Evolutionary conservation across 2,888 invertebrate species (phyloP), one percentile per base, ranked within the genome.

Genomic region (Eristalinus sepulchralis): DNA sequence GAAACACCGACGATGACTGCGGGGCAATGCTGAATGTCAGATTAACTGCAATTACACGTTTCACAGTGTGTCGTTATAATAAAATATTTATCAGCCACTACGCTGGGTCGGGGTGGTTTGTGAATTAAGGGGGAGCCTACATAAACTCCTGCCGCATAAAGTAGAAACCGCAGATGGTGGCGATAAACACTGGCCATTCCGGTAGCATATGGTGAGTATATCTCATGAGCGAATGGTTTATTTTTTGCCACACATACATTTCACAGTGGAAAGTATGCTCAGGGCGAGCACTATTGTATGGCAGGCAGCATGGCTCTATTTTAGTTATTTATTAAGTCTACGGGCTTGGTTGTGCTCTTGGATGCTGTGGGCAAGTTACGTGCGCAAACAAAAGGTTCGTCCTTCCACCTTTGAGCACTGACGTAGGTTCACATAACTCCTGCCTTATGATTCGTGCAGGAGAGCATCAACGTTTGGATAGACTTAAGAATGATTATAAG

Each of bases 41-140:
- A 77, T 85, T 81, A 81, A 81, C 76, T 85, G 82, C 81, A 82
- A 77, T 72, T 63, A 85, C 67, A 85, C 53, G 63, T 64, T 63
- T 63, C 24, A 55, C 47, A 68, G 72, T 72, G 31, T 72, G 64
- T 66, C 27, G 59, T 33, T 67, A 80, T 82, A 85, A 82, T 85
- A 82, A 82, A 81, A 76, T 82, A 85, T 85, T 85, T 81, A 85
- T 76, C 85, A 82, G 77, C 67, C 81, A 82, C 71, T 68, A 64
- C 77, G 63, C 71, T 71, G 47, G 85, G 82, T 72, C 77, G 67
- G 72, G 53, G 76, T 33, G 85, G 85, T 82, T 85, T 81, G 85
- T 85, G 77, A 77, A 82, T 81, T 71, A 85, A 66, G 82, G 62
- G 82, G 71, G 59, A 79, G 60, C 34, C 60, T 75, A 75, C 59